These are phyloP conservation scores for Leptonema lineaticorne DNA, from an alignment of 1,140 invertebrate genomes.

Conservation along the genomic window DNA sequence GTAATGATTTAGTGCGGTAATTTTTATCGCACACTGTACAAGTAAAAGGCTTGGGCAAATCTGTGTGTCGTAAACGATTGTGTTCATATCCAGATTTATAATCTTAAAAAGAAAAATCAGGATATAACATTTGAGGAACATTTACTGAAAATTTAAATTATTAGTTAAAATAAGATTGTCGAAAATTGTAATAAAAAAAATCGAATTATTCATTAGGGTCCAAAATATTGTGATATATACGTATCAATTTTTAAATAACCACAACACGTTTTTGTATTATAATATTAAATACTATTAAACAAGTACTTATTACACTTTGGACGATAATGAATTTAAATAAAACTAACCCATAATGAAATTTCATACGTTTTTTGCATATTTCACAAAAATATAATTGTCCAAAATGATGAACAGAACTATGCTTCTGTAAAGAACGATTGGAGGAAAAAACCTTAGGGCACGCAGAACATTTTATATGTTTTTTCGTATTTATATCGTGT, in stretches of 20 bases:
- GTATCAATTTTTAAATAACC: too few species aligned
- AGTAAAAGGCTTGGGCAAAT: conserved; percentile 8
- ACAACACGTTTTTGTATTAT: background rate
- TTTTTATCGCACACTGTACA: conserved; percentile 8
- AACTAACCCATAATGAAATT: background rate
- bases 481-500: conserved; percentile 5
- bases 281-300: background rate
- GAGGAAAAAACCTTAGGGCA: conserved; percentile 26
- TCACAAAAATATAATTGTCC: conserved; percentile 32
- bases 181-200: background rate
- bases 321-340: background rate
- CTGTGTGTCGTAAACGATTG: conserved; percentile 18
- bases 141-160: background rate
- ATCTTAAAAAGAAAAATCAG: conserved; percentile 13
- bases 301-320: background rate
- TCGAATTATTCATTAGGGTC: background rate
- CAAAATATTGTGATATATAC: too few species aligned
- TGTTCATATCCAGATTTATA: conserved; percentile 31
- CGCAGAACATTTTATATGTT: conserved; percentile 17
- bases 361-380: conserved; percentile 35
- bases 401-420: conserved; percentile 26
- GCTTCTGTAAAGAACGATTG: background rate
- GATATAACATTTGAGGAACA: background rate
- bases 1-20: background rate
- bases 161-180: background rate